Percentiles rank a stretch among this genome's conserved stretches.
phyloP scores from a whole-genome alignment of 2,797 vertebrate species.

The Myotis planiceps region DNA sequence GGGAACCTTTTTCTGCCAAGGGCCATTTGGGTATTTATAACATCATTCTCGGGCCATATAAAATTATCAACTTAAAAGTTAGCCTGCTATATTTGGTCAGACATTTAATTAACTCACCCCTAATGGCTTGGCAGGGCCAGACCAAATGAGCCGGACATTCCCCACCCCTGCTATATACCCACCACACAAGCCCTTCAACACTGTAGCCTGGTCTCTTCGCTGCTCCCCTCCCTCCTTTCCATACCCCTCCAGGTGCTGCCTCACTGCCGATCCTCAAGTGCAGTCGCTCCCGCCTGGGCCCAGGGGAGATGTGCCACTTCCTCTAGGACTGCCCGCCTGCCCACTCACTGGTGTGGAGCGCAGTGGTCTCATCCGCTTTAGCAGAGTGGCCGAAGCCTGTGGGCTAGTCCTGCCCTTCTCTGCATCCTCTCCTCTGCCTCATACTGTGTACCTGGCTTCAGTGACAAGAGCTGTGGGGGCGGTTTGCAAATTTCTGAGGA shows the following conservation, averaged over 20 bases:
- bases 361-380: neutral
- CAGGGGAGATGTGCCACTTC: neutral
- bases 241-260: neutral
- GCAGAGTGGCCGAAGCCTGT: neutral
- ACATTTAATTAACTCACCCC: too few species aligned
- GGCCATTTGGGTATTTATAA: too few species aligned
- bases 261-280: neutral
- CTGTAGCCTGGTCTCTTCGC: neutral
- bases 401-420: neutral
- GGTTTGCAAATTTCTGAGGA: neutral
- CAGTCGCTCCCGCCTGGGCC: neutral
- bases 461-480: neutral
- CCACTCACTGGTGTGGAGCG: neutral
- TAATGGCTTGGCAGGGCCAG: too few species aligned
- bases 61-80: too few species aligned
- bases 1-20: too few species aligned
- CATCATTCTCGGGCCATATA: too few species aligned
- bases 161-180: neutral
- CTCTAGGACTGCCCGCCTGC: neutral
- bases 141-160: too few species aligned
- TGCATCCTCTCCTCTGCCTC: neutral
- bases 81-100: too few species aligned
- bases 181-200: neutral
- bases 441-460: rapidly evolving
- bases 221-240: neutral